Conservation (phyloP, 2,113 vertebrate genomes). For the Hepsetus odoe region DNA sequence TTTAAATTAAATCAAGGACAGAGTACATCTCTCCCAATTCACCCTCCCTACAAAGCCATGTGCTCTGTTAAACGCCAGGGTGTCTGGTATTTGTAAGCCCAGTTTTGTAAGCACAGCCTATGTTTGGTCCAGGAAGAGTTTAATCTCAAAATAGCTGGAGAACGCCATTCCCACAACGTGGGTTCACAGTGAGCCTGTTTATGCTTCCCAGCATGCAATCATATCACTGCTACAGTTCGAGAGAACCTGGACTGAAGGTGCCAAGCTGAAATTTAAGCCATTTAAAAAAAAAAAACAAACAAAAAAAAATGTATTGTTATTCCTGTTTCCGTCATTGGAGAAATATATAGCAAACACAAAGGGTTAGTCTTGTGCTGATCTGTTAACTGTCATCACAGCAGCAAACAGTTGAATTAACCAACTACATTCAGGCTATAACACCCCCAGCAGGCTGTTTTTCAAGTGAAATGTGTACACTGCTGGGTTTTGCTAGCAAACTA, state of each 20-base stretch:
- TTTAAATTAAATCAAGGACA: slow-evolving; percentile 7
- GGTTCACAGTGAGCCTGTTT: not conserved
- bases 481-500: too few species aligned
- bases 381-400: not conserved
- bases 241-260: not conserved
- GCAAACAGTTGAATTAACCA: not conserved
- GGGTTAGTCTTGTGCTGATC: not conserved
- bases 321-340: not conserved
- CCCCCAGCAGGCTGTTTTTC: not conserved
- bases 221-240: not conserved
- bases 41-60: slow-evolving; percentile 1
- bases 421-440: not conserved
- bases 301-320: too few species aligned
- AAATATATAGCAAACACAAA: not conserved
- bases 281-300: not conserved
- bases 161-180: not conserved
- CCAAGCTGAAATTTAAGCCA: not conserved
- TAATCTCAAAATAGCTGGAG: not conserved
- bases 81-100: not conserved
- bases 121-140: not conserved
- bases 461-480: not conserved
- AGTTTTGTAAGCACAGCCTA: slow-evolving; percentile 9
- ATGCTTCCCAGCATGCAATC: not conserved
- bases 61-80: not conserved
- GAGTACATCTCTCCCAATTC: not conserved